Evolutionary conservation across 2,113 vertebrate species (phyloP).

Genomic region (Xyrauchen texanus): DNA sequence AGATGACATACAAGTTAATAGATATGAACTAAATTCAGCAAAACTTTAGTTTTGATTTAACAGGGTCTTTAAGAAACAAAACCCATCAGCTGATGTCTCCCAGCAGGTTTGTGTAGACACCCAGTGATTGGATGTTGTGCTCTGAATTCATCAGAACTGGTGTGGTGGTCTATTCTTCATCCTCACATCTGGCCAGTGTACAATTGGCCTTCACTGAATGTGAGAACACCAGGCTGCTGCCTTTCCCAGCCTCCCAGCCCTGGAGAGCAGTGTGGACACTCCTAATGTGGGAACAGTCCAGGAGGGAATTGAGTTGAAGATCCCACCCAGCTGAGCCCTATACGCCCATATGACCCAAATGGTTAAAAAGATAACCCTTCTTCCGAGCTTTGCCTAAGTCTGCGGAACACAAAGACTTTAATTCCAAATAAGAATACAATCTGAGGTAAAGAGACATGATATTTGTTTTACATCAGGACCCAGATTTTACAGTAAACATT

Average conservation of each 20-base stretch:
- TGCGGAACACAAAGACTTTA: not conserved
- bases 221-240: constrained; percentile 74
- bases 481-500: too few species aligned
- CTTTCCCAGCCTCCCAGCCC: constrained; percentile 77
- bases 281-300: constrained; percentile 75
- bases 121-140: not conserved
- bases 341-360: not conserved
- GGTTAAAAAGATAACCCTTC: constrained; percentile 1
- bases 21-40: too few species aligned
- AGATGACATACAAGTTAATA: too few species aligned
- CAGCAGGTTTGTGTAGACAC: not conserved
- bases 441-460: not conserved
- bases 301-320: constrained; percentile 57
- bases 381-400: not conserved
- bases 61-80: not conserved
- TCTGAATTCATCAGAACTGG: constrained; percentile 6
- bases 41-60: too few species aligned
- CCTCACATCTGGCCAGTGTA: constrained; percentile 56
- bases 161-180: constrained; percentile 38
- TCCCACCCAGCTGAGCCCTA: constrained; percentile 59
- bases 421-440: not conserved
- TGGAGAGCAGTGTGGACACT: constrained; percentile 66
- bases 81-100: not conserved
- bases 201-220: constrained; percentile 63
- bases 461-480: too few species aligned